These are phyloP conservation scores for Hippocampus comes DNA, from an alignment of 2,113 vertebrate genomes.

Conservation along the genomic window DNA sequence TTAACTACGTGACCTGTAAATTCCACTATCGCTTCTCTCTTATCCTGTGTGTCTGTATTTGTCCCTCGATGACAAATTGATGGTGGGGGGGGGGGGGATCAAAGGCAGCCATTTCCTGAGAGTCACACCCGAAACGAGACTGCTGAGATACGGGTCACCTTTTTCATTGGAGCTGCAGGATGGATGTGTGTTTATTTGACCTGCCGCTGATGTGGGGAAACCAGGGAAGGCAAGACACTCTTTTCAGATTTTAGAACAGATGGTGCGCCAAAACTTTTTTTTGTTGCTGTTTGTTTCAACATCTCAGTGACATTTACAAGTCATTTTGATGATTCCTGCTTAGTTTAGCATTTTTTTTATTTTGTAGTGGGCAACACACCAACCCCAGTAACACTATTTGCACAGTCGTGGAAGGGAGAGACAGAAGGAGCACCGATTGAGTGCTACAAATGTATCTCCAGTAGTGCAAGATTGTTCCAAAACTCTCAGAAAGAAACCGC, in stretches of 20 bases:
- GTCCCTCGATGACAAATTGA: constrained; percentile 53
- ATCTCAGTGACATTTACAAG: not conserved
- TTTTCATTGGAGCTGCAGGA: constrained; percentile 40
- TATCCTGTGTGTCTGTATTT: constrained; percentile 29
- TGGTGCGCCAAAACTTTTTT: not conserved
- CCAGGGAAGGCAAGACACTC: constrained; percentile 3
- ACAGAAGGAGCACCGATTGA: too few relatives aligned
- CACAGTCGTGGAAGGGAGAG: too few relatives aligned
- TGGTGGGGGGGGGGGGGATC: constrained; percentile 30
- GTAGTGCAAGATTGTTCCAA: too few relatives aligned
- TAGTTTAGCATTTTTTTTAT: not conserved
- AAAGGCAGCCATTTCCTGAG: constrained; percentile 63
- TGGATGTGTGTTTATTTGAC: constrained; percentile 73
- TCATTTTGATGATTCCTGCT: not conserved
- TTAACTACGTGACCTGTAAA: constrained; percentile 27
- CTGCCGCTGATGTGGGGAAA: constrained; percentile 31
- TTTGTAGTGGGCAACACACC: not conserved
- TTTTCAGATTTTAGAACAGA: constrained; percentile 16
- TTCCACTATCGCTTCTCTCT: constrained; percentile 40
- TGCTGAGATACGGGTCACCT: constrained; percentile 34
- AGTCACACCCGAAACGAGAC: constrained; percentile 47
- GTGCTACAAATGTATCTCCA: too few relatives aligned
- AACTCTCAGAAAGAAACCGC: too few relatives aligned
- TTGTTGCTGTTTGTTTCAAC: too few relatives aligned
- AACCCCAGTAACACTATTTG: too few relatives aligned